phyloP scores from a whole-genome alignment of 2,113 vertebrate genomes.

The Choloepus hoffmanni region DNA sequence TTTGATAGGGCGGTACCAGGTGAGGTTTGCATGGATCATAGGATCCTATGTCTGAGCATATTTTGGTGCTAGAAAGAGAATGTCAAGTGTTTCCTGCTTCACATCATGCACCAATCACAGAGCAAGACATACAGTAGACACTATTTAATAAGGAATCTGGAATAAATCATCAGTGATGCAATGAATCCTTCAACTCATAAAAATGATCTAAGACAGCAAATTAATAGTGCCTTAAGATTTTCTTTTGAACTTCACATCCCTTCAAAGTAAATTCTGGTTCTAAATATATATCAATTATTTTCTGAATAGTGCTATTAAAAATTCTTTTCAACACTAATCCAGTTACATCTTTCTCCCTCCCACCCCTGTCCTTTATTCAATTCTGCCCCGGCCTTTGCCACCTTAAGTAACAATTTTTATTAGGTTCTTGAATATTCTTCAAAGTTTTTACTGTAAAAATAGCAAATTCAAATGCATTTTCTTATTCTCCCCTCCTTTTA shows the following conservation, averaged over 20 bases:
- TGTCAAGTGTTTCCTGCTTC: not conserved
- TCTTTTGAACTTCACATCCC: not conserved
- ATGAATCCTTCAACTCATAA: not conserved
- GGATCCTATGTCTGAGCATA: not conserved
- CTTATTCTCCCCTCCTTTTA: not conserved
- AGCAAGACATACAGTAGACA: not conserved
- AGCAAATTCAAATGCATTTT: constrained; percentile 10
- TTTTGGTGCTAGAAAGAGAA: not conserved
- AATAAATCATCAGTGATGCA: not conserved
- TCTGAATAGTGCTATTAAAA: not conserved
- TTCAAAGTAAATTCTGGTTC: constrained; percentile 1
- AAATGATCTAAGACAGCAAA: not conserved
- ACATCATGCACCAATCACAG: not conserved
- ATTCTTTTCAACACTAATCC: not conserved
- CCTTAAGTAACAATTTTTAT: not conserved
- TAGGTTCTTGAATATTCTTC: not conserved
- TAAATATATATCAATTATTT: not conserved
- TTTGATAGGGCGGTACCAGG: not conserved
- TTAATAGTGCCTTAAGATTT: not conserved
- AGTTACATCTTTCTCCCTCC: not conserved
- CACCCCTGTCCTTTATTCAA: not conserved
- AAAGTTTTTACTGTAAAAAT: not conserved
- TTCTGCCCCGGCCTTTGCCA: not conserved
- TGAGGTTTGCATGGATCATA: not conserved
- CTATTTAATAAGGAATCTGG: not conserved